Evolutionary conservation across 2,888 invertebrate genomes (phyloP).

Genomic region (Coelopa pilipes): DNA sequence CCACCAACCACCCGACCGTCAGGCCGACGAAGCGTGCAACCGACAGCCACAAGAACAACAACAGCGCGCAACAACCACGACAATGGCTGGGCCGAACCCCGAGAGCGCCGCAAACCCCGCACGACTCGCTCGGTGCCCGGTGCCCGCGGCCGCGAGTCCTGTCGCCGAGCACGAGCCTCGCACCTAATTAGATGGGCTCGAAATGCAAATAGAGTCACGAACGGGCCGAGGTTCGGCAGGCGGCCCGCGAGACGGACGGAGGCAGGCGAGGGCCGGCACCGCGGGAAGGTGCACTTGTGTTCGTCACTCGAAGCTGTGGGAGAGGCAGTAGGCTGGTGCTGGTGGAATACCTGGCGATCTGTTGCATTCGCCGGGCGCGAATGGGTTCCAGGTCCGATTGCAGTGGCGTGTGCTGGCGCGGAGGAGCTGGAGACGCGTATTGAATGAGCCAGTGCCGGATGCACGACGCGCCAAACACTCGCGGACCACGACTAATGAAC

Average conservation of each 20-base stretch:
- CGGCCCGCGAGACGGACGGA: not conserved
- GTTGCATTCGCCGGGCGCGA: slow-evolving; percentile 3
- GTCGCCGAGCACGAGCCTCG: slow-evolving; percentile 29
- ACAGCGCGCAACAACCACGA: slow-evolving; percentile 25
- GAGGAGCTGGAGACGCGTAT: not conserved
- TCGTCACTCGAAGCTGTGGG: too few relatives aligned
- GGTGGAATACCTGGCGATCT: slow-evolving; percentile 13
- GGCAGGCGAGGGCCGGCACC: too few relatives aligned
- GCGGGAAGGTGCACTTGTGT: not conserved
- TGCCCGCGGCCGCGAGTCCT: slow-evolving; percentile 22
- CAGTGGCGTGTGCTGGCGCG: not conserved
- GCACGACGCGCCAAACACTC: slow-evolving; percentile 19
- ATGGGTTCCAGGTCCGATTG: too few relatives aligned
- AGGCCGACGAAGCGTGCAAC: not conserved
- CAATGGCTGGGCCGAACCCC: not conserved
- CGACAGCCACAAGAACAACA: slow-evolving; percentile 17
- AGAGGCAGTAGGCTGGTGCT: not conserved
- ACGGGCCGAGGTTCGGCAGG: slow-evolving; percentile 27
- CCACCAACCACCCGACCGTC: slow-evolving; percentile 34
- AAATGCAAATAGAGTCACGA: slow-evolving; percentile 62
- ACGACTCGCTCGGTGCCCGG: not conserved
- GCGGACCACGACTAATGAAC: slow-evolving; percentile 30
- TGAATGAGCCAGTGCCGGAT: not conserved
- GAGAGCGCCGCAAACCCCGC: slow-evolving; percentile 35
- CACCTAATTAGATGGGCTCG: slow-evolving; percentile 37